A percentile compares a stretch with the other conserved stretches of the same genome.
Evolutionary conservation across 2,113 vertebrate genomes (phyloP).

Genomic region (Micromys minutus): DNA sequence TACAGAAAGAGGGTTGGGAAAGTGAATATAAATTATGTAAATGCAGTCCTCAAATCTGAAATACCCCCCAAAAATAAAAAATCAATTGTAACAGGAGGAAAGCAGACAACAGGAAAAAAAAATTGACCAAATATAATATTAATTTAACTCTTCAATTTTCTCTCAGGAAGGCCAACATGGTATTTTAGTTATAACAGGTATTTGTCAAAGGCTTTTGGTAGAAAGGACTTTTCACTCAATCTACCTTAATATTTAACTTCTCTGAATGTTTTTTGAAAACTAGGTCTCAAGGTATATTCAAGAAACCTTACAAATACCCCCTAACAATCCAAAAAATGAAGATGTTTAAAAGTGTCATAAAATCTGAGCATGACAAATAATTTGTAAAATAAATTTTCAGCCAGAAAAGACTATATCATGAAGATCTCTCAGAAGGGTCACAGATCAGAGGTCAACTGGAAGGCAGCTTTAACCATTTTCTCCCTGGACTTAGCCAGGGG

Average conservation of each 20-base stretch:
- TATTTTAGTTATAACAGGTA: constrained; percentile 39
- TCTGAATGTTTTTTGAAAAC: not conserved
- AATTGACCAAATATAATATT: constrained; percentile 61
- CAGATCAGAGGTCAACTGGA: not conserved
- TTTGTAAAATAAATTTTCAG: not conserved
- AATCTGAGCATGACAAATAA: not conserved
- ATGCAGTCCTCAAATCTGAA: not conserved
- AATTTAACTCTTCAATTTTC: constrained; percentile 62
- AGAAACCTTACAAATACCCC: not conserved
- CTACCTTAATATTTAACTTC: constrained; percentile 5
- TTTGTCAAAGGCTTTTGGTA: constrained; percentile 59
- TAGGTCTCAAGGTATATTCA: not conserved
- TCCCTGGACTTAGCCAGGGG: no score
- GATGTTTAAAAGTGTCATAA: not conserved
- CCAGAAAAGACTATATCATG: not conserved
- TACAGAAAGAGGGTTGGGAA: not conserved
- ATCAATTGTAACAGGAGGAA: not conserved
- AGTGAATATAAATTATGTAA: not conserved
- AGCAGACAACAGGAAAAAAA: not conserved
- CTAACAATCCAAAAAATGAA: not conserved
- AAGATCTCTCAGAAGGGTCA: not conserved
- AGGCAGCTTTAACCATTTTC: not conserved
- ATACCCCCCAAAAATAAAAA: not conserved
- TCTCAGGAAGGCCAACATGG: constrained; percentile 40
- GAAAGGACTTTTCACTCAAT: constrained; percentile 31